Evolutionary conservation across 2,113 vertebrate genomes (phyloP).

Genomic region (Zosterops borbonicus): DNA sequence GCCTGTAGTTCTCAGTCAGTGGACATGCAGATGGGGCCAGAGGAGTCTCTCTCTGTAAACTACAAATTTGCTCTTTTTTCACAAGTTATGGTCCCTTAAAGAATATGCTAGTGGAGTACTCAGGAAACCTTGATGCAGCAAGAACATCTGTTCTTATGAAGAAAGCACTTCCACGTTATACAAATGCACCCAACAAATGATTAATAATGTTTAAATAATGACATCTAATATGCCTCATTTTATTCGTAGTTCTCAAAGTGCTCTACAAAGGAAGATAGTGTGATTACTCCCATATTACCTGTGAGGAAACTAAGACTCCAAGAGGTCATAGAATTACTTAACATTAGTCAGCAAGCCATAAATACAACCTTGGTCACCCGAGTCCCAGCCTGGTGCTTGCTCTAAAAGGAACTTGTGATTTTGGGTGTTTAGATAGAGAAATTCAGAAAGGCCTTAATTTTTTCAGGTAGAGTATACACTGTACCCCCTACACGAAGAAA

Average conservation of each 20-base stretch:
- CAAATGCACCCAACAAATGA: background rate
- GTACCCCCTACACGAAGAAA: background rate
- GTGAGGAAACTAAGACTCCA: slow-evolving; percentile 25
- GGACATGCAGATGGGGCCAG: background rate
- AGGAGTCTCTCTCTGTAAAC: background rate
- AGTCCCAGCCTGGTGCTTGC: background rate
- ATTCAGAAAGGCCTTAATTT: background rate
- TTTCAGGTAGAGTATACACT: background rate
- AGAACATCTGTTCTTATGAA: background rate
- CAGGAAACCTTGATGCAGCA: background rate
- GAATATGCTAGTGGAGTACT: background rate
- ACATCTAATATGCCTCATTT: background rate
- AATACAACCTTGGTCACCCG: background rate
- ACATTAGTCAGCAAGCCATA: background rate
- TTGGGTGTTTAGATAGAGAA: background rate
- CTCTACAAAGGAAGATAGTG: background rate
- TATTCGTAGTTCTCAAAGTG: slow-evolving; percentile 6
- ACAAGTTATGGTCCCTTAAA: background rate
- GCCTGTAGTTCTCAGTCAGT: background rate
- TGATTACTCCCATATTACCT: slow-evolving; percentile 21
- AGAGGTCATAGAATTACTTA: background rate
- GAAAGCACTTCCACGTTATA: background rate
- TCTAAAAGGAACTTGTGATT: background rate
- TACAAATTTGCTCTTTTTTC: background rate
- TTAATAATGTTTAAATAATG: background rate